A percentile compares a stretch with the other conserved stretches of the same genome.
These are phyloP conservation scores for Microvelia longipes DNA, from an alignment of 1,140 invertebrate genomes.

Conservation along the genomic window DNA sequence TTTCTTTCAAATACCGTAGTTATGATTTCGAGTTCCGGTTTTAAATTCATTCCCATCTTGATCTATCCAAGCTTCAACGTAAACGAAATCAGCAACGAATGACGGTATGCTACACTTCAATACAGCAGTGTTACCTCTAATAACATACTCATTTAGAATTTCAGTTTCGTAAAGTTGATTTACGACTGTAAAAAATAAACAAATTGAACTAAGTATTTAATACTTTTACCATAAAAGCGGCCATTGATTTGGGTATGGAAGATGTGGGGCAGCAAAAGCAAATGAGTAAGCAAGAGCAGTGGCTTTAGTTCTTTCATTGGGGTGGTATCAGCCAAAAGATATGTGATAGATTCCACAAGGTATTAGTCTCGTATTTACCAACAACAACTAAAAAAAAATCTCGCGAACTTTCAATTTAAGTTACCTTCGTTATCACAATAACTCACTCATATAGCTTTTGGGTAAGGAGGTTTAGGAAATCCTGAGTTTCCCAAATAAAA, in stretches of 20 bases:
- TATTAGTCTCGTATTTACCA: no score
- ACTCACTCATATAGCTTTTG: no score
- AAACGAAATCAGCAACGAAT: slow-evolving; percentile 82
- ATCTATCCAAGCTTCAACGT: slow-evolving; percentile 74
- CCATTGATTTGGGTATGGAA: not conserved
- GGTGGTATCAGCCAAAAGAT: not conserved
- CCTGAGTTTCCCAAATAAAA: no score
- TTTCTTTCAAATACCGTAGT: not conserved
- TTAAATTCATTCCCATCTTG: slow-evolving; percentile 40
- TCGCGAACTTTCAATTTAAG: no score
- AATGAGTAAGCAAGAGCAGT: not conserved
- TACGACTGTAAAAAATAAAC: slow-evolving; percentile 70
- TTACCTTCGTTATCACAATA: no score
- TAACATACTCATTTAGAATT: slow-evolving; percentile 48
- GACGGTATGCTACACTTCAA: slow-evolving; percentile 83
- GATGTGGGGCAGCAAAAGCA: not conserved
- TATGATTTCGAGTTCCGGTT: not conserved
- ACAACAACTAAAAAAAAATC: no score
- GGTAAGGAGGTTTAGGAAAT: no score
- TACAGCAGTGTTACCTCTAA: slow-evolving; percentile 70
- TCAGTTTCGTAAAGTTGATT: slow-evolving; percentile 63
- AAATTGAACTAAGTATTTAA: slow-evolving; percentile 9
- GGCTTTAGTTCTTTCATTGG: not conserved
- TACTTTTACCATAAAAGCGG: not conserved
- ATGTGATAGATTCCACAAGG: no score